Conservation (phyloP, 2,888 invertebrate genomes). For the Lapara coniferarum region DNA sequence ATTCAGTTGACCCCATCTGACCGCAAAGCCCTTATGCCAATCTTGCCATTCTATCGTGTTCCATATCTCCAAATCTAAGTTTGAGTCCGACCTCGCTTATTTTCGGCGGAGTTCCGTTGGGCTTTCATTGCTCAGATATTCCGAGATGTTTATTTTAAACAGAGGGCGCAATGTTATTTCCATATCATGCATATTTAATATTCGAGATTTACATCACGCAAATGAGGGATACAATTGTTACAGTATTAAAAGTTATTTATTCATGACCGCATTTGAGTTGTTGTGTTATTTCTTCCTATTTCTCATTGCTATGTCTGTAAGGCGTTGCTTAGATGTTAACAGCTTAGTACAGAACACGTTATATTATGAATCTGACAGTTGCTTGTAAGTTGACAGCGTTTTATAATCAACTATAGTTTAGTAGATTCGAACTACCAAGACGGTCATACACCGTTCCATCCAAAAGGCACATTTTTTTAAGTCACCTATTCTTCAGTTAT, state of each 20-base stretch:
- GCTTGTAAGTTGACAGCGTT: no score
- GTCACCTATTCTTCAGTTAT: no score
- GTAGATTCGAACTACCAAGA: no score
- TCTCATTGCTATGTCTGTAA: neutral
- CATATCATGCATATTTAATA: slow-evolving; percentile 22
- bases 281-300: neutral
- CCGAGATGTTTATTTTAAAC: slow-evolving; percentile 22
- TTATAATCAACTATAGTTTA: no score
- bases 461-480: no score
- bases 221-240: slow-evolving; percentile 2
- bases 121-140: slow-evolving; percentile 6
- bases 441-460: no score
- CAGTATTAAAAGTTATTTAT: slow-evolving; percentile 16
- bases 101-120: neutral
- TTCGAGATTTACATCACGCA: slow-evolving; percentile 3
- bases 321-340: neutral
- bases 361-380: no score
- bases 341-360: neutral
- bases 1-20: no score
- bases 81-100: neutral
- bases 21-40: no score
- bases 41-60: neutral
- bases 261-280: neutral
- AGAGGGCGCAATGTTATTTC: slow-evolving; percentile 4
- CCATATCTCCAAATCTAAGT: no score